Evolutionary conservation across 2,888 invertebrate species (phyloP).

Genomic region (Amorpha juglandis): DNA sequence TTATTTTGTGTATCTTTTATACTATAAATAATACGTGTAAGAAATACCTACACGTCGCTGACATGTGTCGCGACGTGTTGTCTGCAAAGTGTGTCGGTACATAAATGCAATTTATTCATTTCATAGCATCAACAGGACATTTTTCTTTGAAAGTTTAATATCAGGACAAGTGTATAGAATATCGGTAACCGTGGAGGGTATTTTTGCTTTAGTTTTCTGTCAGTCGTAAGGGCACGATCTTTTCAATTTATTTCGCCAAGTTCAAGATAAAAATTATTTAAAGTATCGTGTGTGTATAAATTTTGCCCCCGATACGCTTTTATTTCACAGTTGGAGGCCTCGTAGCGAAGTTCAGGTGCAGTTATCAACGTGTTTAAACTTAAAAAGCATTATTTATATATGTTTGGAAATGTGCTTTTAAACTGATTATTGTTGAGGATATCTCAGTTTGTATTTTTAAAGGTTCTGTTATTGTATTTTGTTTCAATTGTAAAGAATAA

Average conservation of each 20-base stretch:
- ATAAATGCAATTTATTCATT: constrained; percentile 39
- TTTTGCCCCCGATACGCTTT: constrained; percentile 32
- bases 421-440: neutral
- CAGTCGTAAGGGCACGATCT: constrained; percentile 47
- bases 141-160: constrained; percentile 46
- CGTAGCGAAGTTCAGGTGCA: constrained; percentile 16
- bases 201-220: constrained; percentile 42
- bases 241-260: constrained; percentile 45
- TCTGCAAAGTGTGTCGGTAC: constrained; percentile 33
- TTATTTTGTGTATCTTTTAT: neutral
- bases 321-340: constrained; percentile 14
- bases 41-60: neutral
- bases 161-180: constrained; percentile 43
- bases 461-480: no score
- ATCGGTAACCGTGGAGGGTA: constrained; percentile 38
- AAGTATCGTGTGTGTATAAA: constrained; percentile 49
- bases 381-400: constrained; percentile 11
- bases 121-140: constrained; percentile 38
- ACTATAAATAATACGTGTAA: neutral
- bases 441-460: neutral
- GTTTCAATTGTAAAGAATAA: no score
- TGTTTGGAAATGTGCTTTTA: neutral
- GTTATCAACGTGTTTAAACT: constrained; percentile 1
- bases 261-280: constrained; percentile 54
- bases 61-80: constrained; percentile 13